Evolutionary conservation across 2,888 invertebrate genomes (phyloP), one percentile per base, ranked within the genome.

Genomic region (Helicoverpa assulta): DNA sequence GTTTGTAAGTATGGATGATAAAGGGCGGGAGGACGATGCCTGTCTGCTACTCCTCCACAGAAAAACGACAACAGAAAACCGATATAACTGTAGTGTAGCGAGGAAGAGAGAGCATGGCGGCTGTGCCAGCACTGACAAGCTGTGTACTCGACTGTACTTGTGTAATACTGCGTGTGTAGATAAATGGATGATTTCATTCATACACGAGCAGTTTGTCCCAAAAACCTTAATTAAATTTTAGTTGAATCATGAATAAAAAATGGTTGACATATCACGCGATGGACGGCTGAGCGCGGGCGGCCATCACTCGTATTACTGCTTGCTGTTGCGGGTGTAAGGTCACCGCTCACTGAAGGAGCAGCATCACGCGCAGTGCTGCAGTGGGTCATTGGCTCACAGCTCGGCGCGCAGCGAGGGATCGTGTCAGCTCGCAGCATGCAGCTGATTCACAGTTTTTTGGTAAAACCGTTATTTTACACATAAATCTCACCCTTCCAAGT

Each of bases 401-500:
- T 4, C 56, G 5, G 21, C 51, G 58, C 56, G 60, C 86, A 86
- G 85, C 85, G 85, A 87, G 78, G 70, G 80, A 76, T 85, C 82
- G 85, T 86, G 85, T 84, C 78, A 62, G 63, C 64, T 76, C 62
- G 70, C 75, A 61, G 74, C 78, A 76, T 80, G 93, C 94, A 94
- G 94, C 94, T 94, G 94, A 94, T 86, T 92, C 87, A 84, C 73
- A 59, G 81, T 80, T 92, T 95, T 95, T 94, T 93, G 78, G 58
- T 56, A 86, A 94, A 94, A 94, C 95, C 95, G 95, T 95, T 95
- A 95, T 94, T 95, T 94, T 91, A 82, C 89, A 90, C 93, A 93
- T 93, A 94, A 94, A 93, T 93, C 94, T 95, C 95, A 95, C 95
- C 95, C 95, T 95, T 95, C 94, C 93, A 85, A 91, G 84, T 92